Percentiles rank a stretch among this genome's conserved stretches.
Conservation (phyloP, 2,113 vertebrate species). For the Acinonyx jubatus region DNA sequence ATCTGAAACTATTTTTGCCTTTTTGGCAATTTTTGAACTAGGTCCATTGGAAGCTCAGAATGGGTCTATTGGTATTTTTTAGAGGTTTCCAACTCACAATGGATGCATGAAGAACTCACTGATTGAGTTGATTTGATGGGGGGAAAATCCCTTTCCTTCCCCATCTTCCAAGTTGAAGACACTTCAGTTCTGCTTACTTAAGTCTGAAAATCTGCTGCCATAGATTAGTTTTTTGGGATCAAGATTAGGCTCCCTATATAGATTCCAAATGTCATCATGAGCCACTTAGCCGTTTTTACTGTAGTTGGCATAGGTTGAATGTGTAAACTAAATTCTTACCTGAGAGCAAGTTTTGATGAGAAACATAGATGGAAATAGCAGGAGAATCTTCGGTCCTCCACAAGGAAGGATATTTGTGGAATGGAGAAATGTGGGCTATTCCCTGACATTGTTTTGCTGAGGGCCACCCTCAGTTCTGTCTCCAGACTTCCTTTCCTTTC, state of each 20-base stretch:
- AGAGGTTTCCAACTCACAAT: not conserved
- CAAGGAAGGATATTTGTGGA: not conserved
- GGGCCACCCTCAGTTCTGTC: not conserved
- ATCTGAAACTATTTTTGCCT: not conserved
- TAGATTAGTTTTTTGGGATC: not conserved
- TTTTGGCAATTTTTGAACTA: not conserved
- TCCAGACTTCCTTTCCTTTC: not conserved
- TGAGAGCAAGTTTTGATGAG: not conserved
- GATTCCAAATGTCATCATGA: not conserved
- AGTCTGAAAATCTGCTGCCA: not conserved
- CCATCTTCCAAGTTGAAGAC: not conserved
- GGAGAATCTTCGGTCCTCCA: not conserved
- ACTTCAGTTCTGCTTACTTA: not conserved
- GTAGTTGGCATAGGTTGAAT: not conserved
- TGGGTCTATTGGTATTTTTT: not conserved
- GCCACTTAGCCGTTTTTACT: not conserved
- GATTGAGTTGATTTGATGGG: not conserved
- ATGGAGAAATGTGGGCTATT: not conserved
- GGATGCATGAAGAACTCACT: not conserved
- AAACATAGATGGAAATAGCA: not conserved
- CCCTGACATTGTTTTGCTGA: not conserved
- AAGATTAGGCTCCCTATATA: not conserved
- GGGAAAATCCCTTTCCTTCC: not conserved
- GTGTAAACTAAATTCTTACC: not conserved
- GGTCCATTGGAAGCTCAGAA: not conserved